Percentiles rank a stretch among this genome's conserved stretches.
Conservation (phyloP, 1,140 invertebrate species). For the Pogonomyrmex barbatus region DNA sequence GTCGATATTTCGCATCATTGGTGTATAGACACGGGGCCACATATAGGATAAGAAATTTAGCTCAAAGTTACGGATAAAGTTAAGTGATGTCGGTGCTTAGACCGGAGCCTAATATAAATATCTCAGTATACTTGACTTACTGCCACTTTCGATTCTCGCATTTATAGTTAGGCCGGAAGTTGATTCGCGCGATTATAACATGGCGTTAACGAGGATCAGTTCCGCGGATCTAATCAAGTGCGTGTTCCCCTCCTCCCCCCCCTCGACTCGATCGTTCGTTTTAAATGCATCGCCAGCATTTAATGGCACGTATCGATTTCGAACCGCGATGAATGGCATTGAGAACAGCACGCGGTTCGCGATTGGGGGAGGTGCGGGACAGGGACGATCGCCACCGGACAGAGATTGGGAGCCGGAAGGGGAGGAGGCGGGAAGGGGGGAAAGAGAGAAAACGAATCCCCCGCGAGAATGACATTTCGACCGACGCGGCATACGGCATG, state of each 20-base stretch:
- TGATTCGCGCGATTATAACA: conserved; percentile 43
- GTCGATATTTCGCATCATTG: background rate
- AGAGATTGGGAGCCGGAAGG: conserved; percentile 24
- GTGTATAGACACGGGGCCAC: background rate
- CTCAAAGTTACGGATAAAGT: conserved; percentile 13
- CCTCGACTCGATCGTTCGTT: conserved; percentile 48
- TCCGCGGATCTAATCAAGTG: conserved; percentile 63
- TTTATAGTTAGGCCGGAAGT: conserved; percentile 36
- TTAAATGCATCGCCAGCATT: conserved; percentile 68
- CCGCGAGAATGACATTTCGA: conserved; percentile 70
- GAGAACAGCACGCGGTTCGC: conserved; percentile 50
- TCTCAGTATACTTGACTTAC: background rate
- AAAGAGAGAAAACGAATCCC: conserved; percentile 51
- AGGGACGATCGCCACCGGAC: conserved; percentile 11
- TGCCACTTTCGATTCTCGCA: conserved; percentile 1
- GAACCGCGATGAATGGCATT: conserved; percentile 71
- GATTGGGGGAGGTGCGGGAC: background rate
- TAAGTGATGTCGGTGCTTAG: conserved; percentile 16
- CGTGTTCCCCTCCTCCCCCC: background rate
- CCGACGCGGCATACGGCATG: conserved; percentile 43
- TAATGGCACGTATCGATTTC: conserved; percentile 72
- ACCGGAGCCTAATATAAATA: conserved; percentile 21
- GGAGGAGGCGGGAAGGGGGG: background rate
- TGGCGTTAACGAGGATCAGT: conserved; percentile 61
- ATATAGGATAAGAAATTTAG: conserved; percentile 1